Base-by-base conservation (phyloP, 2,113 vertebrate species). In the Actenoides hombroni region DNA sequence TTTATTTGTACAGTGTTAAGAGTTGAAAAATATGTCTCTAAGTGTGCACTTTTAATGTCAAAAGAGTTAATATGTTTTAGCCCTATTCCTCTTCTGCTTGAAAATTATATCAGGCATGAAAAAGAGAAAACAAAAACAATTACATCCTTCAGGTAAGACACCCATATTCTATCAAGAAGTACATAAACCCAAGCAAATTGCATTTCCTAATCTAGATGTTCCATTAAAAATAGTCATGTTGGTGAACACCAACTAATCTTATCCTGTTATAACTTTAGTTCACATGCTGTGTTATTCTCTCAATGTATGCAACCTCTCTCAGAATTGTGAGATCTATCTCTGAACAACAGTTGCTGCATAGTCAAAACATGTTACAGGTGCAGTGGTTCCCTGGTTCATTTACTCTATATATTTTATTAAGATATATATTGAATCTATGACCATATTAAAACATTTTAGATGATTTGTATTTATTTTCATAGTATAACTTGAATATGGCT, bases 201-300 rank as follows among this genome's bases (percentile, higher is more conserved):
- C 71, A 89, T 92, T 97, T 96, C 82, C 77, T 69, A 69, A 86
- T 91, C 46, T 73, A 88, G 39, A 23, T 76, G 35, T 86, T 94
- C 63, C 80, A 88, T 96, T 97, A 95, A 96, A 97, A 95, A 76
- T 59, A 96, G 83, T 82, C 71, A 61, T 2, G 2, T 95, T 94
- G 70, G 73, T 64, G 92, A 97, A 96, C 74, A 56, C n/a, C 96
- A 95, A 65, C 85, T 83, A 94, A 95, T 82, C 77, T 33, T 85
- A 95, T 87, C 42, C 92, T 75, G 80, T 82, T 57, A 21, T 81
- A 84, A 14, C n/a, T 67, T 89, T 86, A 82, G 67, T 21, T 93
- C 77, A 28, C 12, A 40, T 61, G 46, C 56, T 51, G 35, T 65
- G 24, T 80, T 83, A 48, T 64, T 95, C 83, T 91, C 40, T 71